phyloP scores from a whole-genome alignment of 1,140 invertebrate genomes.

The Apolygus lucorum region DNA sequence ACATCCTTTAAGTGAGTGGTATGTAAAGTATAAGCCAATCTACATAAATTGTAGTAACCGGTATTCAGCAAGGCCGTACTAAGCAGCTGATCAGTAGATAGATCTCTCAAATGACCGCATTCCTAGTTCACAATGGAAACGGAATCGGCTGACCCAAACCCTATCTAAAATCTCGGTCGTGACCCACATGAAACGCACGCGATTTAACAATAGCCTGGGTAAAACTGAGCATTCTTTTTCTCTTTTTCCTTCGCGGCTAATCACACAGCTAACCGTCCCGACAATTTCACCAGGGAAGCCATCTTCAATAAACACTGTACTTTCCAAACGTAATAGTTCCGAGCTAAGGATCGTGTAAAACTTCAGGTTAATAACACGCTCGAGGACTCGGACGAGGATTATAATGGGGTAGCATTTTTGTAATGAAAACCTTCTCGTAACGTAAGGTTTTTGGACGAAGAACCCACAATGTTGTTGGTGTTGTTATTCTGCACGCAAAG shows the following conservation, averaged over 20 bases:
- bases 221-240: neutral
- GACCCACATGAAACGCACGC: constrained; percentile 10
- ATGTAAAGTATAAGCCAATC: too few relatives aligned
- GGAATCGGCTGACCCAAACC: neutral
- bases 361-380: neutral
- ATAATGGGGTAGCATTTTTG: neutral
- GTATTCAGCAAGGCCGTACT: too few relatives aligned
- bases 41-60: too few relatives aligned
- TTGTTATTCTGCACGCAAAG: neutral
- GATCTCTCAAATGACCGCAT: constrained; percentile 11
- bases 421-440: neutral
- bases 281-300: constrained; percentile 3
- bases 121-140: constrained; percentile 5
- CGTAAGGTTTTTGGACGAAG: neutral
- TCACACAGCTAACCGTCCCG: neutral
- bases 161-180: constrained; percentile 10
- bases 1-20: too few relatives aligned
- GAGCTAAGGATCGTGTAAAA: constrained; percentile 7
- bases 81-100: too few relatives aligned
- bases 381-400: neutral
- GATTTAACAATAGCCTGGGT: neutral
- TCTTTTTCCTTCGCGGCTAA: neutral
- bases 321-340: neutral
- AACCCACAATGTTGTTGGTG: neutral
- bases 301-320: constrained; percentile 7